Conservation (phyloP, 2,113 vertebrate genomes). For the Mixornis gularis region DNA sequence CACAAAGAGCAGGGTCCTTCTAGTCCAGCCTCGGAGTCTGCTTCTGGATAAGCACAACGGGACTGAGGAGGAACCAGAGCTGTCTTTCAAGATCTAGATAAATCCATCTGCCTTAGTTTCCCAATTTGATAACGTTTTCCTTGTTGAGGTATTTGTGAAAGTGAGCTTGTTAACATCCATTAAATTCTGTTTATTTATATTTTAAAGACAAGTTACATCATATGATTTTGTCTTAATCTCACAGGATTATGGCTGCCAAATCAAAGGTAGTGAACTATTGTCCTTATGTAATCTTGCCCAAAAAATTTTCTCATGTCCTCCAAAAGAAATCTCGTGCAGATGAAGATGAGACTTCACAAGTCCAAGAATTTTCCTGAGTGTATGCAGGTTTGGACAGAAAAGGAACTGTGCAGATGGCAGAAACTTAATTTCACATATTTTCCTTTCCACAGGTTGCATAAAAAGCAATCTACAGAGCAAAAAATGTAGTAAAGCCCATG, state of each 20-base stretch:
- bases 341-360: background rate
- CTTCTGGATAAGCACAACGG: background rate
- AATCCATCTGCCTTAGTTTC: background rate
- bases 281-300: background rate
- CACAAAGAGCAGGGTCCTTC: background rate
- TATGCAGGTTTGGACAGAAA: accelerated
- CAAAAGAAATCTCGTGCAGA: background rate
- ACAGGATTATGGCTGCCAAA: background rate
- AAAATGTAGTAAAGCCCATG: background rate
- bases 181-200: background rate
- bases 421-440: background rate
- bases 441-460: background rate
- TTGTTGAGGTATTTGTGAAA: background rate
- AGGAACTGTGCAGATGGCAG: background rate
- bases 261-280: background rate
- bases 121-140: background rate
- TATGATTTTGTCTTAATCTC: background rate
- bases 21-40: background rate
- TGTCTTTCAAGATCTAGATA: background rate
- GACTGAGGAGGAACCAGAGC: background rate
- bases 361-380: background rate
- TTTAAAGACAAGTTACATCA: background rate
- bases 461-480: background rate
- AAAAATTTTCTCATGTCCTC: background rate
- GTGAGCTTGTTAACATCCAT: background rate